Percentiles rank a stretch among this genome's conserved stretches.
These are phyloP conservation scores for Caloenas nicobarica DNA, from an alignment of 2,113 vertebrate genomes.

Conservation along the genomic window DNA sequence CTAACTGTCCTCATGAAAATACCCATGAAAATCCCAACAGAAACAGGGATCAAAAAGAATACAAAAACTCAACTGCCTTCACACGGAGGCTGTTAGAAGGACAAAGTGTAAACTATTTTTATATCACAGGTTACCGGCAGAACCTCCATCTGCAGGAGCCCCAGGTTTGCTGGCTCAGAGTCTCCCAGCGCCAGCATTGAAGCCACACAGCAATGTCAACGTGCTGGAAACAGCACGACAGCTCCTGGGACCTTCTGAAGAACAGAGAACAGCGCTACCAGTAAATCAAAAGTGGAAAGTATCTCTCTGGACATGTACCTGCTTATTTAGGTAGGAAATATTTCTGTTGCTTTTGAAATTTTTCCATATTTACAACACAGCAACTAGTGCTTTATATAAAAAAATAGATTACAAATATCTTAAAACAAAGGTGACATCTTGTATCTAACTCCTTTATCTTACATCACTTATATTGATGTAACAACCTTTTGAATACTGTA, in stretches of 20 bases:
- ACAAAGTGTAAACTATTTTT: background rate
- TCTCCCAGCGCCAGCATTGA: background rate
- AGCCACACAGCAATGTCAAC: background rate
- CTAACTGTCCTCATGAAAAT: background rate
- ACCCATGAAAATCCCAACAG: background rate
- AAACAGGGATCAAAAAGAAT: background rate
- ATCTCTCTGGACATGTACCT: background rate
- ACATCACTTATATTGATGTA: background rate
- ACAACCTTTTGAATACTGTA: background rate
- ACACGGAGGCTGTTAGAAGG: background rate
- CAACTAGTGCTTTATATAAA: background rate
- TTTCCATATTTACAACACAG: background rate
- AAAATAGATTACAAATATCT: background rate
- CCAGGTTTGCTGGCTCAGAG: background rate
- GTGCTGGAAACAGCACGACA: background rate
- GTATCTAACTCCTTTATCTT: background rate
- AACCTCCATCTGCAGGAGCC: background rate
- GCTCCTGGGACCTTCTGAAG: background rate
- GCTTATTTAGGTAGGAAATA: background rate
- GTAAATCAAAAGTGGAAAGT: background rate
- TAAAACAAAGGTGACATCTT: background rate
- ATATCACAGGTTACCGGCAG: background rate
- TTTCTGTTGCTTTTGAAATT: background rate
- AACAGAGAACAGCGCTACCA: background rate
- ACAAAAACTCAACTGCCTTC: background rate